Evolutionary conservation across 1,140 invertebrate genomes (phyloP).

Genomic region (Nebria ingens): DNA sequence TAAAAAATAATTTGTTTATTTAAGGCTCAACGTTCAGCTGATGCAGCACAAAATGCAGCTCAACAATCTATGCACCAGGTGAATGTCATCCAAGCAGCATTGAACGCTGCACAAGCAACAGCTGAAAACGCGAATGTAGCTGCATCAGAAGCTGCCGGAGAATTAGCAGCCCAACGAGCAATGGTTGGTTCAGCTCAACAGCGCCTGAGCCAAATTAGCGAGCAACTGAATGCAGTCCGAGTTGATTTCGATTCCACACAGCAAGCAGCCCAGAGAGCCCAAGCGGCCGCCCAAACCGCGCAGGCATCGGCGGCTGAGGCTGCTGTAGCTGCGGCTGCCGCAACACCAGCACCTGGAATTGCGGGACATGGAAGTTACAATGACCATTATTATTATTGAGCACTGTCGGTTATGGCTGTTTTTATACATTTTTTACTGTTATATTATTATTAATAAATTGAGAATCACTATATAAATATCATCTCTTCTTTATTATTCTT

Average conservation of each 20-base stretch:
- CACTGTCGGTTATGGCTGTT: too few relatives aligned
- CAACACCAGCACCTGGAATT: slow-evolving; percentile 23
- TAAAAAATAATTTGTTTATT: too few relatives aligned
- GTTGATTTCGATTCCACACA: slow-evolving; percentile 57
- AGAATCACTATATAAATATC: too few relatives aligned
- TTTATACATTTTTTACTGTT: too few relatives aligned
- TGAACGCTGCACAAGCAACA: slow-evolving; percentile 57
- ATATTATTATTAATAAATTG: too few relatives aligned
- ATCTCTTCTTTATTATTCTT: too few relatives aligned
- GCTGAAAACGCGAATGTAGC: slow-evolving; percentile 53
- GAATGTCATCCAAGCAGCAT: slow-evolving; percentile 37
- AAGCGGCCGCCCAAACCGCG: slow-evolving; percentile 38
- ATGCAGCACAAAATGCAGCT: slow-evolving; percentile 48
- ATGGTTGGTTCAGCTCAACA: slow-evolving; percentile 59
- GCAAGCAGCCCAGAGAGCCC: slow-evolving; percentile 50
- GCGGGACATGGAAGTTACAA: too few relatives aligned
- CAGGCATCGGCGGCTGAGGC: slow-evolving; percentile 43
- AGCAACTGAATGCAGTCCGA: slow-evolving; percentile 50
- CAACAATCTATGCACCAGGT: slow-evolving; percentile 58
- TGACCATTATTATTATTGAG: too few relatives aligned
- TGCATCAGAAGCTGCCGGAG: slow-evolving; percentile 51
- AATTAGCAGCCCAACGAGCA: slow-evolving; percentile 55
- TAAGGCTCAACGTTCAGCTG: slow-evolving; percentile 53
- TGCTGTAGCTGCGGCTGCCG: slow-evolving; percentile 39
- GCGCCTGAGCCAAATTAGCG: slow-evolving; percentile 43